Base-by-base conservation (phyloP, 2,888 invertebrate genomes). In the Harmothoe impar region DNA sequence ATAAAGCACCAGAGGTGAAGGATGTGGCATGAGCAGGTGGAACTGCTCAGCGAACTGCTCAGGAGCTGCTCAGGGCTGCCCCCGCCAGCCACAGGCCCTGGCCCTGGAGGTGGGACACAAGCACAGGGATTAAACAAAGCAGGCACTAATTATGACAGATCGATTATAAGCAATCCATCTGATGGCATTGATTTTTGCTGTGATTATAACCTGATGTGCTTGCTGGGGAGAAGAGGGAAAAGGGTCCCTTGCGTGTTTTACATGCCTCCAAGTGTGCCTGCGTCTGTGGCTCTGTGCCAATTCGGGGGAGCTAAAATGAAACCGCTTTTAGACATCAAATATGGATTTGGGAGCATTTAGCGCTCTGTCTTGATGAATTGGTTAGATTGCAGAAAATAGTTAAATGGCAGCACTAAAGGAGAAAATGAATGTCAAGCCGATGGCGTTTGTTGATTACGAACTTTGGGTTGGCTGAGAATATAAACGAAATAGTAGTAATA, bases 101-200 rank as follows among this genome's bases (percentile, higher is more conserved):
- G 72, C 29, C 72, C 29, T 17, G 62, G 72, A 72, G 72, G 72
- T 72, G 72, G 72, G 7, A 7, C 3, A 29, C 29, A 25, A 72
- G 15, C 15, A 25, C 25, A 3, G 17, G 17, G 72, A 29, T 29
- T 72, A 7, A 72, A 72, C 25, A 72, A 72, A 72, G 72, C 20
- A 72, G 29, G 29, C 72, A 72, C 3, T 72, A 72, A 72, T 72
- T 72, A 72, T 72, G 72, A 72, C 72, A 7, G 72, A 72, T 72
- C 72, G 72, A 72, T 72, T 72, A 72, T 25, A 72, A 72, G 72
- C 72, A 29, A 72, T 72, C 72, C 25, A 72, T 72, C 29, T n/a
- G 29, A 72, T 72, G 31, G 31, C 5, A 72, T 72, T 72, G 72
- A 29, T 29, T 72, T 72, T 25, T 72, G 72, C 29, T 72, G 72